A percentile compares a stretch with the other conserved stretches of the same genome.
phyloP scores from a whole-genome alignment of 2,113 vertebrate genomes.

The Shinisaurus crocodilurus region DNA sequence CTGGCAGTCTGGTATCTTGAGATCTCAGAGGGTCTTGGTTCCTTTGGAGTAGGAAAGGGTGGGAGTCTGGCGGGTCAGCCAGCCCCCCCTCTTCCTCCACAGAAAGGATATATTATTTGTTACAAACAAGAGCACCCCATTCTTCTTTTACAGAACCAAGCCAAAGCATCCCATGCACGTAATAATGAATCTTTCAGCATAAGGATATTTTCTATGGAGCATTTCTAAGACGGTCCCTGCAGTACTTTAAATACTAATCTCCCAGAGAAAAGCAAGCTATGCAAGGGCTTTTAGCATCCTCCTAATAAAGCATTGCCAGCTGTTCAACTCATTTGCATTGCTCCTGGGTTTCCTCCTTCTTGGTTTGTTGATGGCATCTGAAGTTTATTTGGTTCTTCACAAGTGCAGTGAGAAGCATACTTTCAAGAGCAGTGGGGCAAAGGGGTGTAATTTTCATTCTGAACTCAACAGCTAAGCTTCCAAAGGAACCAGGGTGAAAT shows the following conservation, averaged over 20 bases:
- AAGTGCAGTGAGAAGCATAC: neutral
- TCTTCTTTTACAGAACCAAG: neutral
- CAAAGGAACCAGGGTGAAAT: neutral
- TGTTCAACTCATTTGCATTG: conserved; percentile 47
- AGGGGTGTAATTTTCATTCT: neutral
- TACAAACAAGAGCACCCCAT: too few relatives aligned
- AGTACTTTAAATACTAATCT: conserved; percentile 52
- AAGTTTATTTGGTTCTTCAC: conserved; percentile 28
- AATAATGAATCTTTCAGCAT: conserved; percentile 13
- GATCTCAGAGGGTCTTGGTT: too few relatives aligned
- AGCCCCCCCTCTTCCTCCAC: too few relatives aligned
- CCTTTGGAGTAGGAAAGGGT: too few relatives aligned
- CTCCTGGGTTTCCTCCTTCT: conserved; percentile 17
- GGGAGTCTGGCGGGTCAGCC: too few relatives aligned
- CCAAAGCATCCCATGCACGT: neutral
- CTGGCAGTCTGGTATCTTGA: too few relatives aligned
- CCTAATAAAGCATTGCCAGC: conserved; percentile 39
- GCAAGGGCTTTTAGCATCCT: conserved; percentile 29
- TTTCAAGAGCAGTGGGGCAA: conserved; percentile 10
- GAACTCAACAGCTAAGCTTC: conserved; percentile 7
- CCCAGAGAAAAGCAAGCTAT: conserved; percentile 33
- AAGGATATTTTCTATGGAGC: conserved; percentile 15
- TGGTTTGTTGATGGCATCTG: conserved; percentile 19
- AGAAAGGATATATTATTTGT: neutral
- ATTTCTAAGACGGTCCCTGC: conserved; percentile 19